phyloP scores from a whole-genome alignment of 2,113 vertebrate genomes.

The Holacanthus passer region DNA sequence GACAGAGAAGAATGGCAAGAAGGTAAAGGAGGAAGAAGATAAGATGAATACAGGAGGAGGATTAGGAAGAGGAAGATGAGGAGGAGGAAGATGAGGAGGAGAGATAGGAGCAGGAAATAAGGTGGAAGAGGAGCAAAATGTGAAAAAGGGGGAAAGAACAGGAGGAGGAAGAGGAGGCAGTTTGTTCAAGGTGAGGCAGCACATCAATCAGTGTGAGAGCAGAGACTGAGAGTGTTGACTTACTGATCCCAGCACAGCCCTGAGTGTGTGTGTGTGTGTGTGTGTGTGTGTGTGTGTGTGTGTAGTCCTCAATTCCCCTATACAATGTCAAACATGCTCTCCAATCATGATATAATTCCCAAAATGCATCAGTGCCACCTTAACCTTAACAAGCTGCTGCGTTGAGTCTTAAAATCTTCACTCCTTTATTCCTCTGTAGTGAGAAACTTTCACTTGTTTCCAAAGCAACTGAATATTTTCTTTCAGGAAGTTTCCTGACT shows the following conservation, averaged over 20 bases:
- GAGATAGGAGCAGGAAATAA: not conserved
- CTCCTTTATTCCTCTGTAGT: not conserved
- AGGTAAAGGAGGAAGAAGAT: not conserved
- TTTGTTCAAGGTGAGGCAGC: slow-evolving; percentile 51
- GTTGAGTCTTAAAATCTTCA: not conserved
- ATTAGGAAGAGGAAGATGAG: not conserved
- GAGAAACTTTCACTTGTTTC: slow-evolving; percentile 32
- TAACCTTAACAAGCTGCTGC: slow-evolving; percentile 19
- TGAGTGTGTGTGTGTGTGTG: slow-evolving; percentile 13
- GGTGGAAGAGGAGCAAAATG: not conserved
- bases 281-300: slow-evolving; percentile 18
- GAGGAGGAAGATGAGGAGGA: not conserved
- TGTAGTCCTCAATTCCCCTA: not conserved
- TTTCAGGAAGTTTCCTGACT: slow-evolving; percentile 7
- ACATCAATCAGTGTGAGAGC: slow-evolving; percentile 52
- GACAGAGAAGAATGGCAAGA: not conserved
- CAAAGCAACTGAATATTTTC: slow-evolving; percentile 42
- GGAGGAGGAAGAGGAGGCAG: slow-evolving; percentile 14
- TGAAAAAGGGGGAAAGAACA: not conserved
- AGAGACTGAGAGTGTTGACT: slow-evolving; percentile 36
- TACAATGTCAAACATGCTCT: slow-evolving; percentile 16
- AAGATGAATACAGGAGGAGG: too few relatives aligned
- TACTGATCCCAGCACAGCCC: slow-evolving; percentile 48
- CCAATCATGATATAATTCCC: slow-evolving; percentile 25
- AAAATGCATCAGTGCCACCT: slow-evolving; percentile 32